Evolutionary conservation across 1,140 invertebrate genomes (phyloP), one percentile per base, ranked within the genome.

Genomic region (Harpegnathos saltator): DNA sequence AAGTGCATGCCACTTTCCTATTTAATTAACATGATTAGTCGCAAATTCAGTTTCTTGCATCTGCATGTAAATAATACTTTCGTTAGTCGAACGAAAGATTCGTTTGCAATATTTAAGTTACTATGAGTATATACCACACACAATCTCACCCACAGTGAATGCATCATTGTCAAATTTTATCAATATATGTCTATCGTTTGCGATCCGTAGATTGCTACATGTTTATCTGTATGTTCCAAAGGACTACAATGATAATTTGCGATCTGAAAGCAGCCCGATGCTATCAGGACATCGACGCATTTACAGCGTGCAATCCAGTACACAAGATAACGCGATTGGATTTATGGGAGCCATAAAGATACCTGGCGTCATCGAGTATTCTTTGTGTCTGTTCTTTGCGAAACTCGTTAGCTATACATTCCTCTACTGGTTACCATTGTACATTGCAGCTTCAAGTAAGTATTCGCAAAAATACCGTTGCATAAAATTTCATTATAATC

Each of bases 361-460:
- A 91, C 98, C 98, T n/a, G 98, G 99, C 24, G 99, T 99, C 1
- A 90, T 99, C 3, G 98, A 99, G 94, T 99, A 98, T 95, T 98
- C 98, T 0, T 91, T 99, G 1, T 98, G 97, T 52, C 95, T 99
- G 48, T 99, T 99, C 93, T 99, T 99, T 94, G 97, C 98, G n/a
- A 99, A 99, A 94, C 95, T 99, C 7, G 98, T 99, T 71, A 98
- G 97, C 91, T 99, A 99, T 92, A 99, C 98, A 75, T 99, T 99
- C 94, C 96, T 99, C 14, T 99, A 97, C 92, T 99, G 99, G 98
- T 95, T 99, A 85, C 99, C 99, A 62, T 93, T 97, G 17, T 99
- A 99, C 89, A 98, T 99, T 71, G 96, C 96, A 65, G 95, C 95
- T 72, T 97, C 97, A 82, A 97, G 98, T 99, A 92, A 97, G 96